These are phyloP conservation scores for Panurus biarmicus DNA, from an alignment of 2,113 vertebrate species.

Conservation along the genomic window DNA sequence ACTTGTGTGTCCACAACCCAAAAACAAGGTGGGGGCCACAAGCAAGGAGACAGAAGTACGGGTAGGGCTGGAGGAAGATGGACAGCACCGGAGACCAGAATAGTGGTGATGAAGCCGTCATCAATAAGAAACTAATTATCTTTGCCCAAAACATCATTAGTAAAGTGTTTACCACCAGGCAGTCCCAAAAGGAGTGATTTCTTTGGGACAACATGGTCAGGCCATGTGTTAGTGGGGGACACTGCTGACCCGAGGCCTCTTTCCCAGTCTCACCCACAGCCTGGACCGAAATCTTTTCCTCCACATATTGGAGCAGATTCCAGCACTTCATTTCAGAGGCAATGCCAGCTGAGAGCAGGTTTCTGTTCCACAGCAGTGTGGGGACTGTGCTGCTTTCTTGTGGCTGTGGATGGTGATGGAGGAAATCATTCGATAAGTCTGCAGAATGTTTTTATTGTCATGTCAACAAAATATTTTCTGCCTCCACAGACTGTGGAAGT, in stretches of 20 bases:
- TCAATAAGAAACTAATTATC: neutral
- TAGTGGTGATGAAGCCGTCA: neutral
- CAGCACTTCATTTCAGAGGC: neutral
- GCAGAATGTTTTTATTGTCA: constrained; percentile 64
- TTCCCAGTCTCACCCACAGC: neutral
- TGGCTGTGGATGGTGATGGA: neutral
- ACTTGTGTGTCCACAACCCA: neutral
- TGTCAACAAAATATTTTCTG: constrained; percentile 67
- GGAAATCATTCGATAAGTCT: neutral
- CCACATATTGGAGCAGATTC: rapidly evolving
- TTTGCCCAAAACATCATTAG: neutral
- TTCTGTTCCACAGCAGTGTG: neutral
- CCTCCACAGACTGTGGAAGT: constrained; percentile 46
- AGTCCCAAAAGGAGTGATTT: neutral
- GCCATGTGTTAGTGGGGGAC: neutral
- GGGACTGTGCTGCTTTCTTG: neutral
- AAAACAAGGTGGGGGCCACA: neutral
- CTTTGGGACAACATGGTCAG: neutral
- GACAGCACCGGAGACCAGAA: neutral
- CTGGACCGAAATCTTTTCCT: neutral
- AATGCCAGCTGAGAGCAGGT: neutral
- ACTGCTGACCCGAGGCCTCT: neutral
- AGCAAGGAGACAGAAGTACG: neutral
- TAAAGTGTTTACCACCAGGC: neutral
- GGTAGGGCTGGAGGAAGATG: neutral